phyloP scores from a whole-genome alignment of 2,888 invertebrate species.

The Theretra japonica region DNA sequence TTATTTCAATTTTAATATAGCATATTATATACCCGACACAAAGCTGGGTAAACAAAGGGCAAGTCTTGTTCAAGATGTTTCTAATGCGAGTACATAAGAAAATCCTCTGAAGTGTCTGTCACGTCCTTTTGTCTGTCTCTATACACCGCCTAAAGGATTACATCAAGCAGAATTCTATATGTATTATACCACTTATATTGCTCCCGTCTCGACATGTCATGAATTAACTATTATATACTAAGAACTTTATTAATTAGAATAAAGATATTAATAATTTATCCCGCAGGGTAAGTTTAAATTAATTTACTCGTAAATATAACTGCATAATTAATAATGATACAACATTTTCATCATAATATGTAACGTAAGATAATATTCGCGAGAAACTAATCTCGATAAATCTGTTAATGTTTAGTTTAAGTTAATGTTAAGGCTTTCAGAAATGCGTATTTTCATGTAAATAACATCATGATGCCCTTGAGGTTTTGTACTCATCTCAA shows the following conservation, averaged over 20 bases:
- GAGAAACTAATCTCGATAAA: too few relatives aligned
- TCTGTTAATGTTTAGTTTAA: too few relatives aligned
- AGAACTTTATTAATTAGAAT: background rate
- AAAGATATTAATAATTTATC: too few relatives aligned
- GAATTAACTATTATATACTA: background rate
- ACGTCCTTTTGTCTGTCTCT: background rate
- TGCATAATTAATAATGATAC: too few relatives aligned
- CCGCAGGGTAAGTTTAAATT: too few relatives aligned
- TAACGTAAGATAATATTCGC: too few relatives aligned
- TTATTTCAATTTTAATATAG: background rate
- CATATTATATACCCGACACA: background rate
- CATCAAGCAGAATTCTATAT: background rate
- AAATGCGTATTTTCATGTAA: too few relatives aligned
- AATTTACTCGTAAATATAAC: too few relatives aligned
- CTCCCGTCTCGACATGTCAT: background rate
- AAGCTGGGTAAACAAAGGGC: background rate
- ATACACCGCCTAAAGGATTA: conserved; percentile 4
- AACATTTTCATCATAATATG: too few relatives aligned
- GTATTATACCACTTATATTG: background rate
- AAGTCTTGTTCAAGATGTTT: conserved; percentile 2
- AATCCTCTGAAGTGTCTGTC: conserved; percentile 6
- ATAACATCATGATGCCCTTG: too few relatives aligned
- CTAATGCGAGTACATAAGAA: background rate
- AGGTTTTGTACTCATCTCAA: too few relatives aligned
- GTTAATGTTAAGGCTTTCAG: too few relatives aligned